Evolutionary conservation across 1,140 invertebrate species (phyloP), one percentile per base, ranked within the genome.

Genomic region (Leptonema lineaticorne): DNA sequence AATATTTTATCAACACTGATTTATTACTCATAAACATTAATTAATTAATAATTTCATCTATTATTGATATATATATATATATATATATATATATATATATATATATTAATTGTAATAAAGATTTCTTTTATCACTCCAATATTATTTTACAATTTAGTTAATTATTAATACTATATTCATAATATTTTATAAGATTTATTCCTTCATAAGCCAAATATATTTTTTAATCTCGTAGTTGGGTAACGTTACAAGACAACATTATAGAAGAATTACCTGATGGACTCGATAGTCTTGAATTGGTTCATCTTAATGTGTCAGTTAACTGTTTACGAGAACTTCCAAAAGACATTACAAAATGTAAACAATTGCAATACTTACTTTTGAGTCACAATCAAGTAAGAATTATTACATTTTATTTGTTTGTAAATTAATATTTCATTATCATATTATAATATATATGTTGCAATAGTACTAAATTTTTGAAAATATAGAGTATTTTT

Each of bases 71-170:
- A n/a, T n/a, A n/a, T n/a, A n/a, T n/a, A n/a, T n/a, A n/a, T n/a
- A n/a, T n/a, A n/a, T n/a, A n/a, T n/a, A n/a, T n/a, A n/a, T n/a
- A n/a, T n/a, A n/a, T n/a, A n/a, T n/a, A n/a, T n/a, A n/a, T n/a
- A n/a, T n/a, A n/a, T n/a, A n/a, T n/a, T n/a, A n/a, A n/a, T n/a
- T 81, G 82, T 67, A 73, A 75, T 29, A 83, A 82, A 26, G 1
- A 4, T 58, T 3, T 4, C 22, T 53, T 20, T n/a, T n/a, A n/a
- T n/a, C n/a, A n/a, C n/a, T 26, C 4, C 5, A 53, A 53, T 20
- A 53, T 20, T 11, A 16, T 41, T 4, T 41, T 41, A 41, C 11
- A 41, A 41, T 41, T 2, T 41, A 8, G 7, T 8, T n/a, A 37
- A 8, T 8, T 37, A 37, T 37, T 37, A 37, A 37, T 37, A 37